phyloP scores from a whole-genome alignment of 2,888 invertebrate species.

The Myopa testacea region DNA sequence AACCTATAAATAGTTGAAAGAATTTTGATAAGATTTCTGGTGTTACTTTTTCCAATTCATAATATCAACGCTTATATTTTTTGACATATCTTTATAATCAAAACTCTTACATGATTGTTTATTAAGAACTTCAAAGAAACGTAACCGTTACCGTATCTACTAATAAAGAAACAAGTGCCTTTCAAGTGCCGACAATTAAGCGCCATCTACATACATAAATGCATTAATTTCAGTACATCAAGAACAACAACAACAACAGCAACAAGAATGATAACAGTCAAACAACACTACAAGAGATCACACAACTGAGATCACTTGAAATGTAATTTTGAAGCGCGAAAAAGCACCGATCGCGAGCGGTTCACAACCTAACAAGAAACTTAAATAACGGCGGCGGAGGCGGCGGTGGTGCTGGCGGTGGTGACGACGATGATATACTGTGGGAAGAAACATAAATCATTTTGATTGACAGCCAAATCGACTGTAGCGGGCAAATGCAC shows the following conservation, averaged over 20 bases:
- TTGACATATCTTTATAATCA: no score
- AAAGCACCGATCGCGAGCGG: neutral
- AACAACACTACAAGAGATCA: neutral
- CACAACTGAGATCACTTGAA: conserved; percentile 15
- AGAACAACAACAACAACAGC: conserved; percentile 14
- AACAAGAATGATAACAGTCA: conserved; percentile 16
- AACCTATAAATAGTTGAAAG: no score
- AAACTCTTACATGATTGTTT: no score
- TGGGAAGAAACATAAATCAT: conserved; percentile 68
- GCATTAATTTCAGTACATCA: neutral
- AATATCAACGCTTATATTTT: no score
- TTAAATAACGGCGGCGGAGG: neutral
- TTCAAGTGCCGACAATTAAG: conserved; percentile 40
- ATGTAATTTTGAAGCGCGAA: conserved; percentile 28
- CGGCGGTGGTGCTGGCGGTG: conserved; percentile 16
- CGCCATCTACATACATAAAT: conserved; percentile 25
- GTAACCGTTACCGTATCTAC: neutral
- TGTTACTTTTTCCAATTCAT: no score
- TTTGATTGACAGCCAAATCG: conserved; percentile 65
- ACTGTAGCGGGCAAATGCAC: conserved; percentile 48
- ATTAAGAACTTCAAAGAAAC: no score
- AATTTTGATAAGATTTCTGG: no score
- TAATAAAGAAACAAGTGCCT: neutral
- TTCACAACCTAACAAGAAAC: neutral
- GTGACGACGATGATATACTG: conserved; percentile 61